phyloP scores from a whole-genome alignment of 2,113 vertebrate species.

The Seriola rivoliana region DNA sequence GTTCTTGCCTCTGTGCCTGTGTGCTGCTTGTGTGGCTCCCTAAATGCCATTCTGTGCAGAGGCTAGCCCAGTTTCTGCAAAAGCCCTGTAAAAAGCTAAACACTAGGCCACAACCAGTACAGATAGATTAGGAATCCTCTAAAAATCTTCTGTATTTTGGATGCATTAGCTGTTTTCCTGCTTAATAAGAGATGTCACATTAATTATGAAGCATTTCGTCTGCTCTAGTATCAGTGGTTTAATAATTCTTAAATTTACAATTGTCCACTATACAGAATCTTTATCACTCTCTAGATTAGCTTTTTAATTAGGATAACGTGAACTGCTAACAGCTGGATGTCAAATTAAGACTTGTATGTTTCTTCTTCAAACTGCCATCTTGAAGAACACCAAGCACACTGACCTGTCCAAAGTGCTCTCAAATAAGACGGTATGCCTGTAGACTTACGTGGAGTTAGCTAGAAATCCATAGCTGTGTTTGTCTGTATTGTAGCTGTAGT shows the following conservation, averaged over 20 bases:
- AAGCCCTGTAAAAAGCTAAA: constrained; percentile 32
- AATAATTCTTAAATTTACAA: constrained; percentile 23
- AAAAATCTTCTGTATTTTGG: constrained; percentile 50
- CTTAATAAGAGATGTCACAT: background rate
- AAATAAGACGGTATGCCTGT: constrained; percentile 74
- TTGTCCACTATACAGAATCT: constrained; percentile 40
- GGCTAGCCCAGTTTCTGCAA: constrained; percentile 70
- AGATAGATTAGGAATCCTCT: constrained; percentile 18
- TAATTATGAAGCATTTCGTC: constrained; percentile 20
- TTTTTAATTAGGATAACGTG: constrained; percentile 5
- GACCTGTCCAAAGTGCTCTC: constrained; percentile 76
- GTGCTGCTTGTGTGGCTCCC: constrained; percentile 73
- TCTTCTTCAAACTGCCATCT: constrained; percentile 57
- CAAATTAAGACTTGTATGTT: constrained; percentile 37
- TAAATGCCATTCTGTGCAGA: constrained; percentile 61
- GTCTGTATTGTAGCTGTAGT: constrained; percentile 33
- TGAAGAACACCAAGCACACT: constrained; percentile 69
- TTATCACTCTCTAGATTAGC: constrained; percentile 19
- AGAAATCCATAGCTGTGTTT: constrained; percentile 38
- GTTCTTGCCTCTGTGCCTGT: constrained; percentile 70
- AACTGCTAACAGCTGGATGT: background rate
- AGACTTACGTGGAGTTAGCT: constrained; percentile 2
- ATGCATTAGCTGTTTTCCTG: constrained; percentile 6
- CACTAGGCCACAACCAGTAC: constrained; percentile 1
- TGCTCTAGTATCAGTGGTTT: background rate